Base-by-base conservation (phyloP, 2,888 invertebrate genomes). In the Ophion obscuratus region DNA sequence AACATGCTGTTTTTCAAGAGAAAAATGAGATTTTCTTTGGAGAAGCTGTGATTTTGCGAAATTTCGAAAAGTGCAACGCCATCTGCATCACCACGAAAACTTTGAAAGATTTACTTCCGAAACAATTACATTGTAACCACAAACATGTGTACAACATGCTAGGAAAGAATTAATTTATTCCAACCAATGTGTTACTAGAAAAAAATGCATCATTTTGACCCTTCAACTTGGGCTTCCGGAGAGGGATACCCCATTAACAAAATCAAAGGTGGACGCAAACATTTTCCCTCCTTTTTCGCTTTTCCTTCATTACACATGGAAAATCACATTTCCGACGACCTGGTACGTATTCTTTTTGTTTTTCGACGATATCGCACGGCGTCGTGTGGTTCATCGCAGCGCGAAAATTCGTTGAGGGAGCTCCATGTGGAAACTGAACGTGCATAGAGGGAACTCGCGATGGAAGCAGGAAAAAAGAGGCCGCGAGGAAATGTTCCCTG, bases 401-500 rank as follows among this genome's bases (percentile, higher is more conserved):
- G 24, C 9, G 14, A n/a, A 76, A 31, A 62, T 57, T 76, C 40
- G 0, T 40, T 40, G 53, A 57, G 53, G 17, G 9, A 14, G 36
- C 20, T 36, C 7, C 61, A 61, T 61, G 68, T 31, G 59, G n/a
- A 68, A 68, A 61, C 61, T 70, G 44, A 40, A 61, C 27, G 44
- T 44, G 47, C 68, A 11, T 61, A 44, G 31, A 47, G 31, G 66
- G 61, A 66, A n/a, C 40, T 27, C 17, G 57, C n/a, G 57, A 77
- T 53, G 31, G 67, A 67, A 27, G 53, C 17, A 24, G 24, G 36
- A 61, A 57, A 11, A 66, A 61, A 71, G 44, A 4, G 47, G n/a
- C 17, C 14, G 11, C 20, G 24, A 61, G 31, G 53, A 64, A 76
- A 83, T 62, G 61, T 75, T 64, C 44, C 73, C 74, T 64, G 86